Percentiles rank a stretch among this genome's conserved stretches.
phyloP scores from a whole-genome alignment of 2,797 vertebrate species.

The Rhodeus uyekii region DNA sequence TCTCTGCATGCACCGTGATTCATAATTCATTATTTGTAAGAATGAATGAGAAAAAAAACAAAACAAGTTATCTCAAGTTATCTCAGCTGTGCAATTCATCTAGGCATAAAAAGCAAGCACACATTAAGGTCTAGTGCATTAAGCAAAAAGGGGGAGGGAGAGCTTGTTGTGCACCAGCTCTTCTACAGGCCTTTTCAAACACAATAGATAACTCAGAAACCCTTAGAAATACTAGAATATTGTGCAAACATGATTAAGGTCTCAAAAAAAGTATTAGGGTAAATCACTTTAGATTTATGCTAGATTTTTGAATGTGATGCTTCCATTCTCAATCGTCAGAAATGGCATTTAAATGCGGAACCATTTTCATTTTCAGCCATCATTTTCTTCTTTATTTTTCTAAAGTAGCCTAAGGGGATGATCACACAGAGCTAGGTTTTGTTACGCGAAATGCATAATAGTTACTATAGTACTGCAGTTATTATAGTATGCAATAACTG shows the following conservation, averaged over 20 bases:
- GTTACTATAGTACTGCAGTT: too few species aligned
- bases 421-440: too few species aligned
- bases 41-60: conserved; percentile 30
- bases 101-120: conserved; percentile 47
- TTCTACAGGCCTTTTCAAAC: background rate
- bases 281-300: background rate
- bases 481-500: too few species aligned
- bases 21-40: conserved; percentile 52
- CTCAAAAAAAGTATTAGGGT: background rate
- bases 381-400: too few species aligned
- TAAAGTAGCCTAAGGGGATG: too few species aligned
- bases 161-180: background rate
- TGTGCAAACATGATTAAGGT: background rate
- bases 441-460: too few species aligned
- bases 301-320: conserved; percentile 13
- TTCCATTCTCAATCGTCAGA: too few species aligned
- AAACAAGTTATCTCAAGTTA: conserved; percentile 32
- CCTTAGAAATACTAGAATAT: background rate
- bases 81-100: conserved; percentile 46
- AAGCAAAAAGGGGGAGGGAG: conserved; percentile 36
- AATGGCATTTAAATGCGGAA: too few species aligned
- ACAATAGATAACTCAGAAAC: conserved; percentile 27
- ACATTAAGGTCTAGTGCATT: conserved; percentile 53
- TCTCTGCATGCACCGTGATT: conserved; percentile 48
- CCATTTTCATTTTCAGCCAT: too few species aligned